Conservation (phyloP, 2,113 vertebrate species). For the Gracilinanus agilis region DNA sequence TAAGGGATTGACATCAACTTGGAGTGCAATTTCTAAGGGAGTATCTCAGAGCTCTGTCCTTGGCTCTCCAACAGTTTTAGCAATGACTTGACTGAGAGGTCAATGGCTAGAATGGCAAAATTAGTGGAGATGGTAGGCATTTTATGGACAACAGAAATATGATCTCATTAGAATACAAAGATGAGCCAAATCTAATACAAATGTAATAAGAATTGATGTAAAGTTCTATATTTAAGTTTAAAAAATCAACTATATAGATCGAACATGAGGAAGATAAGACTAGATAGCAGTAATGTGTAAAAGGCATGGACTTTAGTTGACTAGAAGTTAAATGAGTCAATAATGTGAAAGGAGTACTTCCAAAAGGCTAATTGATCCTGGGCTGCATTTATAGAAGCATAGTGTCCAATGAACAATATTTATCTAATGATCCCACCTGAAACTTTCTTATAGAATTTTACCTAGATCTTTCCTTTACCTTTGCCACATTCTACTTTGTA, state of each 20-base stretch:
- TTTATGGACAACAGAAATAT: neutral
- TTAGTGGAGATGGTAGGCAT: neutral
- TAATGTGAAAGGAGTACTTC: neutral
- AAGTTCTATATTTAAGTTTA: neutral
- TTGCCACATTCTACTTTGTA: neutral
- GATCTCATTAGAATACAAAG: neutral
- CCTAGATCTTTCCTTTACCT: neutral
- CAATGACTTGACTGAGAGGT: neutral
- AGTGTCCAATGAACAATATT: neutral
- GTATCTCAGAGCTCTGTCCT: neutral
- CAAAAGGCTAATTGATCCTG: neutral
- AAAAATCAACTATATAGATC: no score
- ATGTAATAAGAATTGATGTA: neutral
- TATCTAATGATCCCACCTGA: neutral
- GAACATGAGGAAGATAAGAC: no score
- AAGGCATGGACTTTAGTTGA: neutral
- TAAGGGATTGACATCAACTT: neutral
- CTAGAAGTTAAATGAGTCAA: neutral
- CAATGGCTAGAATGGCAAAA: neutral
- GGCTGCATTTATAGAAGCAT: neutral
- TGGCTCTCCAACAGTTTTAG: neutral
- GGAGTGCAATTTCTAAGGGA: neutral
- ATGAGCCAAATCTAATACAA: neutral
- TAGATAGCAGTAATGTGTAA: no score
- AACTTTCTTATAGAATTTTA: neutral